Conservation (phyloP, 2,797 vertebrate species). For the Paratrypauchen microcephalus region DNA sequence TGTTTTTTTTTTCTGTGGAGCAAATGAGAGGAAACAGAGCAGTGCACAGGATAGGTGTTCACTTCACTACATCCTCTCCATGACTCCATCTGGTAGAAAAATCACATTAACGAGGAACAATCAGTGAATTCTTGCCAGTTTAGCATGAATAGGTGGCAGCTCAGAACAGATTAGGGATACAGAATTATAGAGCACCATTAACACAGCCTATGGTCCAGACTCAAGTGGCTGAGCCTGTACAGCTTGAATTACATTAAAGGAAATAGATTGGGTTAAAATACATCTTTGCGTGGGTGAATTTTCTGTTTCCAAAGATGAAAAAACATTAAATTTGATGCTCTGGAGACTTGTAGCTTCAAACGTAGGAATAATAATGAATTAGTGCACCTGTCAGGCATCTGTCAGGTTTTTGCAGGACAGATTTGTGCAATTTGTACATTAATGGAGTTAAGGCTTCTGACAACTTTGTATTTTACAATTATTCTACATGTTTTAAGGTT, state of each 20-base stretch:
- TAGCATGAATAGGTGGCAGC: conserved; percentile 5
- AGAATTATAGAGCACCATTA: background rate
- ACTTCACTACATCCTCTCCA: conserved; percentile 56
- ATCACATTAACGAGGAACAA: conserved; percentile 32
- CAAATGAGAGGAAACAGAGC: conserved; percentile 47
- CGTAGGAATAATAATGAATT: too few relatives aligned
- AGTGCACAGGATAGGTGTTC: conserved; percentile 64
- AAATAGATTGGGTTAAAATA: background rate
- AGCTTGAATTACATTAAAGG: background rate
- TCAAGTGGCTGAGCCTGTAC: background rate
- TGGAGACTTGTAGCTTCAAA: background rate
- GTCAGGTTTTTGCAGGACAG: too few relatives aligned
- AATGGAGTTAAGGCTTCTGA: too few relatives aligned
- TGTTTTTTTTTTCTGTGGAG: conserved; percentile 4
- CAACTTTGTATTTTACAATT: too few relatives aligned
- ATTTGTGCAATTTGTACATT: too few relatives aligned
- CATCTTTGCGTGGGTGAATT: background rate
- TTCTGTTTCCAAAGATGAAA: background rate
- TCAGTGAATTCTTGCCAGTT: conserved; percentile 21
- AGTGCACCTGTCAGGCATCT: too few relatives aligned
- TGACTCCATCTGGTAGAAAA: conserved; percentile 25
- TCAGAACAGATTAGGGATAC: background rate
- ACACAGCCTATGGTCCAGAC: background rate
- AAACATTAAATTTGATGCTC: too few relatives aligned
- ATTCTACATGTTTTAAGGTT: too few relatives aligned